Conservation (phyloP, 2,888 invertebrate species). For the Elegia similella region DNA sequence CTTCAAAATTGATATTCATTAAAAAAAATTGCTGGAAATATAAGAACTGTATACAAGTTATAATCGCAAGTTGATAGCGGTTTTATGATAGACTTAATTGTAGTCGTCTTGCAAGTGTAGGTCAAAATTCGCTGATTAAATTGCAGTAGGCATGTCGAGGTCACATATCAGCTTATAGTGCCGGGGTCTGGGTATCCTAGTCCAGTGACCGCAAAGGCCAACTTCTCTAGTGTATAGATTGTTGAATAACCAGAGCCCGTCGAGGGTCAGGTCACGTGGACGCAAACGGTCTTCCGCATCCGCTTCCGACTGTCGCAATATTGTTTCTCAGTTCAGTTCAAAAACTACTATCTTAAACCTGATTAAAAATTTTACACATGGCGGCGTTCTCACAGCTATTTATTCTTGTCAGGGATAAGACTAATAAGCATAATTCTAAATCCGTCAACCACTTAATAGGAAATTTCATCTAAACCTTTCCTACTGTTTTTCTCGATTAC, state of each 20-base stretch:
- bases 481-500: too few relatives aligned
- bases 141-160: background rate
- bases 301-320: constrained; percentile 60
- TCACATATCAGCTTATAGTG: background rate
- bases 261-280: constrained; percentile 56
- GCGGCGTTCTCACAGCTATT: too few relatives aligned
- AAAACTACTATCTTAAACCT: too few relatives aligned
- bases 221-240: constrained; percentile 56
- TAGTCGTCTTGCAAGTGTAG: background rate
- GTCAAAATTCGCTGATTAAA: background rate
- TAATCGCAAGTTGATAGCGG: background rate
- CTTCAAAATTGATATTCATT: too few relatives aligned
- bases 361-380: too few relatives aligned
- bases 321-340: too few relatives aligned
- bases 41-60: background rate
- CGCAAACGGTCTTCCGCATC: constrained; percentile 53
- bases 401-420: too few relatives aligned
- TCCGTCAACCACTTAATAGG: too few relatives aligned
- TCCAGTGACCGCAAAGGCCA: constrained; percentile 50
- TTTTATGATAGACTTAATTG: background rate
- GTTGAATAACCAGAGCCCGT: constrained; percentile 64
- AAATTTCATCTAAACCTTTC: too few relatives aligned
- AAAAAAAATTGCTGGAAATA: too few relatives aligned
- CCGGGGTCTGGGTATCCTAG: background rate
- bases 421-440: too few relatives aligned